These are phyloP conservation scores for Eudyptes chrysolophus DNA, from an alignment of 2,113 vertebrate genomes.

Conservation along the genomic window DNA sequence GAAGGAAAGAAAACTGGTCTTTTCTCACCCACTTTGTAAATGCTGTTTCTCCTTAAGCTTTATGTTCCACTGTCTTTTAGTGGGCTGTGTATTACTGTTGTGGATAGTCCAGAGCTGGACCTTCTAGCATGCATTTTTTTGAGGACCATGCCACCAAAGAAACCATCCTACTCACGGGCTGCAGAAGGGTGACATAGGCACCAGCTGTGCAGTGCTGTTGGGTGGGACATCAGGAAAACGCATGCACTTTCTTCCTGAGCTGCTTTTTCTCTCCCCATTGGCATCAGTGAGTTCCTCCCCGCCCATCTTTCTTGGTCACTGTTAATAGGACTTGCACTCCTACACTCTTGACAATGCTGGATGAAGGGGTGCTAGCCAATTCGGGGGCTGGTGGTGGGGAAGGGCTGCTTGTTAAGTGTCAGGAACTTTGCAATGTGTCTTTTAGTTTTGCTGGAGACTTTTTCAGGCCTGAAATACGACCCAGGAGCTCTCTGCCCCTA, in stretches of 20 bases:
- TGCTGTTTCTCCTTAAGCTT: background rate
- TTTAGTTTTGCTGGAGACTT: background rate
- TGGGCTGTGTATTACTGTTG: background rate
- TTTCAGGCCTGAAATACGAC: background rate
- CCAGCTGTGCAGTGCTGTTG: rapidly evolving
- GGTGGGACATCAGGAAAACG: background rate
- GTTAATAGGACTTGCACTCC: background rate
- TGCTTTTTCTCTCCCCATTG: background rate
- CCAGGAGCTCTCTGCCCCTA: background rate
- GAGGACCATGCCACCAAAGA: background rate
- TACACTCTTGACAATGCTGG: rapidly evolving
- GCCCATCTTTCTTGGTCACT: background rate
- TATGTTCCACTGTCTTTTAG: background rate
- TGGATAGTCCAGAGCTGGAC: background rate
- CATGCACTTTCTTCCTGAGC: rapidly evolving
- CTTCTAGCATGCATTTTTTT: background rate
- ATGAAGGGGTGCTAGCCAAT: background rate
- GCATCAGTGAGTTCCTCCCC: background rate
- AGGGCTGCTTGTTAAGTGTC: background rate
- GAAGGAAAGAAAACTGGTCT: background rate
- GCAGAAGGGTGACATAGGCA: rapidly evolving
- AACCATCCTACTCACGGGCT: rapidly evolving
- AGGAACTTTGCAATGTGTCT: background rate
- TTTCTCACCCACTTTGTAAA: background rate
- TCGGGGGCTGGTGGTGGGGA: background rate